Conservation (phyloP, 2,113 vertebrate species). For the Polyodon spathula region DNA sequence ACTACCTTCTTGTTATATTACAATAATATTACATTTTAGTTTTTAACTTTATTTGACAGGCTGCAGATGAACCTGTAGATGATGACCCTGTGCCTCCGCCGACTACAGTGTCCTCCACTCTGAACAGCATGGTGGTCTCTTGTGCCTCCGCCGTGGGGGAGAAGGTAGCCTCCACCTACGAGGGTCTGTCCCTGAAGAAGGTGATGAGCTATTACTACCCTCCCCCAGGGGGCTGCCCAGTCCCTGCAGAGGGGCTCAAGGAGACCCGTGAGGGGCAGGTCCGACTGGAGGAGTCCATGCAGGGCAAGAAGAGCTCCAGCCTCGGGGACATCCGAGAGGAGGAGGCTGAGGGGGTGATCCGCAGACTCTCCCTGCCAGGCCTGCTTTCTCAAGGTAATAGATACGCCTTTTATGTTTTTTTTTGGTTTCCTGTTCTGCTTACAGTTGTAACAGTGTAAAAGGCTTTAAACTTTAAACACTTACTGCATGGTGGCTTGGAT, state of each 20-base stretch:
- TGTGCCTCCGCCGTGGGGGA: constrained; percentile 89
- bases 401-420: no score
- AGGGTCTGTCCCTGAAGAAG: constrained; percentile 84
- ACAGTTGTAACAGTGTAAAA: no score
- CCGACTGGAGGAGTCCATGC: constrained; percentile 72
- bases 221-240: constrained; percentile 10
- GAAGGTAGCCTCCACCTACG: constrained; percentile 84
- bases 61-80: constrained; percentile 37
- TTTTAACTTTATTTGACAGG: no score
- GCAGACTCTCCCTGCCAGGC: constrained; percentile 89
- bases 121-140: constrained; percentile 87
- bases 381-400: constrained; percentile 91
- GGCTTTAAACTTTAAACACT: no score
- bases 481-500: no score
- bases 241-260: constrained; percentile 49
- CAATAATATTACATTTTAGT: no score
- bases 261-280: constrained; percentile 67
- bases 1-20: no score
- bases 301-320: constrained; percentile 93
- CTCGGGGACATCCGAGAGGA: constrained; percentile 90
- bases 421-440: constrained; percentile 37
- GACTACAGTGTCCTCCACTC: constrained; percentile 57
- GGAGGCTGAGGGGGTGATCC: constrained; percentile 73
- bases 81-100: constrained; percentile 50
- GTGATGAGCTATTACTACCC: constrained; percentile 83